phyloP scores from a whole-genome alignment of 1,140 invertebrate genomes.

The Ceratina australensis region DNA sequence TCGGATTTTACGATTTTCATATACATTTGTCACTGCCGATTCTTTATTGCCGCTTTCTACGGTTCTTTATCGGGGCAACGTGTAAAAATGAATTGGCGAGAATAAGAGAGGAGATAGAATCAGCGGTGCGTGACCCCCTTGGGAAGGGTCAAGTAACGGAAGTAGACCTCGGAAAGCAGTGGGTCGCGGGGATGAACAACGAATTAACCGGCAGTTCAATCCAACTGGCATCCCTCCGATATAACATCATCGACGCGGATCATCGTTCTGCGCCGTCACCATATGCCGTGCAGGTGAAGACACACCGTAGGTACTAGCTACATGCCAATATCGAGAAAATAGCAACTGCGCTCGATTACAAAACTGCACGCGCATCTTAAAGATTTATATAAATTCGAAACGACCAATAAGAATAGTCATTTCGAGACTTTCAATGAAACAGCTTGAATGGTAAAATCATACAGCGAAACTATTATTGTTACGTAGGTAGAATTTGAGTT shows the following conservation, averaged over 20 bases:
- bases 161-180: constrained; percentile 61
- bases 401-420: no score
- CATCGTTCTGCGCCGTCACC: constrained; percentile 63
- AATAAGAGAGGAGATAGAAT: constrained; percentile 24
- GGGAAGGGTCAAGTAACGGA: constrained; percentile 71
- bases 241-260: constrained; percentile 60
- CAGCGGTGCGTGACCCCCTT: constrained; percentile 70
- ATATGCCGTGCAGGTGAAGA: constrained; percentile 72
- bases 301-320: constrained; percentile 41
- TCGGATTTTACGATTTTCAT: no score
- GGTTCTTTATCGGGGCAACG: no score
- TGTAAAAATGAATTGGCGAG: constrained; percentile 1
- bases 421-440: no score
- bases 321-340: constrained; percentile 40
- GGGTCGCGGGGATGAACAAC: constrained; percentile 65
- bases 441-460: no score
- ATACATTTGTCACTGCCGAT: no score
- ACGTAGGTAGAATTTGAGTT: constrained; percentile 1
- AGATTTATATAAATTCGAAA: background rate
- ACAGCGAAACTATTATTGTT: background rate
- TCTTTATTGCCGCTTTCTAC: no score
- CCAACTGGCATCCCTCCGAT: constrained; percentile 63
- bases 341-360: background rate
- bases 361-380: background rate
- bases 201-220: constrained; percentile 66